These are phyloP conservation scores for Sphenodon punctatus DNA, from an alignment of 2,797 vertebrate species.

Conservation along the genomic window DNA sequence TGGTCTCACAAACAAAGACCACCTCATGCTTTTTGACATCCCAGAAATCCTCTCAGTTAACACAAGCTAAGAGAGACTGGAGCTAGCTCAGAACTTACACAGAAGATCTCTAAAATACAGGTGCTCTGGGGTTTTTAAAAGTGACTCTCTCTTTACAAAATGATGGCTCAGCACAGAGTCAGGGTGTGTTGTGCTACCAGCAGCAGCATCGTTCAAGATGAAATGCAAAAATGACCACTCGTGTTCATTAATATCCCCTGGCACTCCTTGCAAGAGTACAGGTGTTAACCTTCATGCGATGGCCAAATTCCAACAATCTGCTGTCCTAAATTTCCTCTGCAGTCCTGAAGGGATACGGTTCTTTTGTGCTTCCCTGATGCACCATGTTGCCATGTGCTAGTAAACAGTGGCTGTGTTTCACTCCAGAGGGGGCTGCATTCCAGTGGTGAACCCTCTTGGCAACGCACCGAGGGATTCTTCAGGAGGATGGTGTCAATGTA, in stretches of 20 bases:
- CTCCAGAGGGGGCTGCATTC: not conserved
- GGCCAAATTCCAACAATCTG: not conserved
- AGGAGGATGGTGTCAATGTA: not conserved
- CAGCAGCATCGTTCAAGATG: not conserved
- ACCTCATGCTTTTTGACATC: not conserved
- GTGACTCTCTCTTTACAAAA: not conserved
- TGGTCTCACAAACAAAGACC: not conserved
- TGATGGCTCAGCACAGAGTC: not conserved
- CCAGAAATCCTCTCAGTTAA: not conserved
- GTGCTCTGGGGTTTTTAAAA: not conserved
- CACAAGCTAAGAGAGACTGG: not conserved
- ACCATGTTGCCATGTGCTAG: not conserved
- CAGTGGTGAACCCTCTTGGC: not conserved
- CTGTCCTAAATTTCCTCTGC: not conserved
- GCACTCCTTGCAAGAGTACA: not conserved
- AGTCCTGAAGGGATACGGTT: not conserved
- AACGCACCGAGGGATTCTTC: slow-evolving; percentile 7
- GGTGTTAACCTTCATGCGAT: not conserved
- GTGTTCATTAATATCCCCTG: not conserved
- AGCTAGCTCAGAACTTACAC: not conserved
- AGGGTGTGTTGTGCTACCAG: not conserved
- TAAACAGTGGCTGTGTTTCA: not conserved
- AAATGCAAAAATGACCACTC: not conserved
- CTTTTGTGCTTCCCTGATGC: slow-evolving; percentile 13
- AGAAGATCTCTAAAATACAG: not conserved